Conservation (phyloP, 2,888 invertebrate species). For the Drosophila koepferae region DNA sequence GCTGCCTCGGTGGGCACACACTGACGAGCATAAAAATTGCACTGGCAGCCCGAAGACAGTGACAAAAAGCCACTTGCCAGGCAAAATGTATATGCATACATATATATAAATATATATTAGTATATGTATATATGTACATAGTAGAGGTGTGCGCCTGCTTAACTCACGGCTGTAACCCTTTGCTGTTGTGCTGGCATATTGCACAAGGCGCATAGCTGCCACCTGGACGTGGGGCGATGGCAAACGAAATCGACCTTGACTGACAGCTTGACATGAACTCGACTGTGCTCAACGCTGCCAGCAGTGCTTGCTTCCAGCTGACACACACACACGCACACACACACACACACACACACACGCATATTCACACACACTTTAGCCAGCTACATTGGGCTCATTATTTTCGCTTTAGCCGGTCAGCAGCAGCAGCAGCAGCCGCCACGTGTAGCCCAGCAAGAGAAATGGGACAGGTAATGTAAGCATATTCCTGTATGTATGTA, state of each 20-base stretch:
- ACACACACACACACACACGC: slow-evolving; percentile 4
- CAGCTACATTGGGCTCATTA: slow-evolving; percentile 70
- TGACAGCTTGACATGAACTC: slow-evolving; percentile 81
- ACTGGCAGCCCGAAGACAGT: slow-evolving; percentile 73
- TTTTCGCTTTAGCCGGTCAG: slow-evolving; percentile 75
- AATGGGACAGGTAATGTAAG: slow-evolving; percentile 49
- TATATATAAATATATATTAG: slow-evolving; percentile 12
- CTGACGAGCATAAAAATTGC: slow-evolving; percentile 72
- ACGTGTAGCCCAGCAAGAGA: slow-evolving; percentile 22
- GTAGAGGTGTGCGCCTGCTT: slow-evolving; percentile 18
- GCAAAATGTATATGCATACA: slow-evolving; percentile 24
- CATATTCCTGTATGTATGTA: neutral
- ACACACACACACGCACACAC: slow-evolving; percentile 7
- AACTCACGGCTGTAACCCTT: slow-evolving; percentile 21
- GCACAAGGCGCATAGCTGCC: slow-evolving; percentile 55
- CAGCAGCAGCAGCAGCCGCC: slow-evolving; percentile 30
- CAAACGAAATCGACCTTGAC: slow-evolving; percentile 78
- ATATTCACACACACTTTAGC: slow-evolving; percentile 27
- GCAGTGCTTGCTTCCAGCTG: slow-evolving; percentile 12
- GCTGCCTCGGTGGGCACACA: slow-evolving; percentile 39
- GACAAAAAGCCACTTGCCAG: slow-evolving; percentile 76
- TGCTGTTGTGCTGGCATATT: slow-evolving; percentile 40
- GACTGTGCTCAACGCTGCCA: slow-evolving; percentile 62
- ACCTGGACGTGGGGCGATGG: slow-evolving; percentile 38
- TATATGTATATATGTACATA: slow-evolving; percentile 13